phyloP scores from a whole-genome alignment of 2,888 invertebrate species.

The Griposia aprilina region DNA sequence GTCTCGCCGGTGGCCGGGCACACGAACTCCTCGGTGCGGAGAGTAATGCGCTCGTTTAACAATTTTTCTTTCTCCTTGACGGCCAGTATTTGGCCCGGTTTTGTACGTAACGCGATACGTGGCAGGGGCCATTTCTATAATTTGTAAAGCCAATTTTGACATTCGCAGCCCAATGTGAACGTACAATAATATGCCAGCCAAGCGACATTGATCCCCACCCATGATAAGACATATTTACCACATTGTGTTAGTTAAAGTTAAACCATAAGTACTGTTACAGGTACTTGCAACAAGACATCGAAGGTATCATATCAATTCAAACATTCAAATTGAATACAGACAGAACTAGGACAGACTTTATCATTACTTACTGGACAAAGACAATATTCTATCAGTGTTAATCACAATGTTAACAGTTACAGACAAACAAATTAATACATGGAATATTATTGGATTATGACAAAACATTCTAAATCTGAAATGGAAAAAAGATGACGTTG shows the following conservation, averaged over 20 bases:
- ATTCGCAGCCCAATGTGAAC: conserved; percentile 83
- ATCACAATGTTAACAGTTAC: conserved; percentile 83
- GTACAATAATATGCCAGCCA: conserved; percentile 79
- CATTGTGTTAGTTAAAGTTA: conserved; percentile 74
- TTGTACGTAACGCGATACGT: conserved; percentile 96
- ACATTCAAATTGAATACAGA: conserved; percentile 46
- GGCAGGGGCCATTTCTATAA: conserved; percentile 93
- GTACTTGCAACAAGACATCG: conserved; percentile 58
- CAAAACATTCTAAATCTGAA: conserved; percentile 73
- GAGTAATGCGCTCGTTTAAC: conserved; percentile 96
- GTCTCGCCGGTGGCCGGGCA: conserved; percentile 96
- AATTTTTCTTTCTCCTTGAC: conserved; percentile 97
- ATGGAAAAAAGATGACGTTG: conserved; percentile 68
- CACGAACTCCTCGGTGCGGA: conserved; percentile 96
- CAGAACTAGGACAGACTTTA: conserved; percentile 47
- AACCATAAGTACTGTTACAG: conserved; percentile 63
- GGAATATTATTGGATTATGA: conserved; percentile 78
- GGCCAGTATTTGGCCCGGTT: conserved; percentile 95
- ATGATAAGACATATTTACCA: conserved; percentile 71
- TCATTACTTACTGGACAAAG: conserved; percentile 71
- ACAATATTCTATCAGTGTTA: conserved; percentile 76
- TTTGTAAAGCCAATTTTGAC: conserved; percentile 89
- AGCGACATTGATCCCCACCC: conserved; percentile 82
- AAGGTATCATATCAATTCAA: conserved; percentile 31
- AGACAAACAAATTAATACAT: conserved; percentile 76